A percentile compares a stretch with the other conserved stretches of the same genome.
These are phyloP conservation scores for Urocolius indicus DNA, from an alignment of 2,113 vertebrate genomes.

Conservation along the genomic window DNA sequence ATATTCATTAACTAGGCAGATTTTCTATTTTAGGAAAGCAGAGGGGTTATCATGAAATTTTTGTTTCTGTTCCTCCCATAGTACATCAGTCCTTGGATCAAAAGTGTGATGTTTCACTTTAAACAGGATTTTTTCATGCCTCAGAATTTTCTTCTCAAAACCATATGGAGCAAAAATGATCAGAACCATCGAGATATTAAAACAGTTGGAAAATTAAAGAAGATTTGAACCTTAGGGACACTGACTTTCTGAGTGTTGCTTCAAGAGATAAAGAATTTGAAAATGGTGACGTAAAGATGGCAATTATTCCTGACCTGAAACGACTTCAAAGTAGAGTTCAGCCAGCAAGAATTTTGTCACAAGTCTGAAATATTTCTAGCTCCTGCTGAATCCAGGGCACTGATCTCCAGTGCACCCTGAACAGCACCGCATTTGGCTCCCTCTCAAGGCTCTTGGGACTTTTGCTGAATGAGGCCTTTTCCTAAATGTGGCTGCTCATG, in stretches of 20 bases:
- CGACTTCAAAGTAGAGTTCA: neutral
- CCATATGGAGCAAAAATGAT: neutral
- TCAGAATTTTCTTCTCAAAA: constrained; percentile 18
- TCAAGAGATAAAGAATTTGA: neutral
- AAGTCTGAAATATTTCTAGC: neutral
- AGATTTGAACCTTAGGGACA: neutral
- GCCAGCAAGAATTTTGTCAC: neutral
- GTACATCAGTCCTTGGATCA: constrained; percentile 23
- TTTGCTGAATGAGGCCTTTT: neutral
- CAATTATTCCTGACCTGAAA: constrained; percentile 20
- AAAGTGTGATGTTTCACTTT: constrained; percentile 25
- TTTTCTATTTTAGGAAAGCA: constrained; percentile 59
- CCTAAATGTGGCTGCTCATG: neutral
- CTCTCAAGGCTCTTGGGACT: neutral
- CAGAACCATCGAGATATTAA: neutral
- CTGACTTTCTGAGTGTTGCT: neutral
- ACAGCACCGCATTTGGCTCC: fast-evolving
- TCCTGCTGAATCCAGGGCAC: neutral
- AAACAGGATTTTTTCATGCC: neutral
- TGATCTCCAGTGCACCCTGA: neutral
- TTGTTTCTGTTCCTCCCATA: constrained; percentile 29
- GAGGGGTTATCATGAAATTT: constrained; percentile 46
- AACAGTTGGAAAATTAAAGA: constrained; percentile 12
- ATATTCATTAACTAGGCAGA: constrained; percentile 67
- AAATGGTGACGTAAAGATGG: neutral